Evolutionary conservation across 2,113 vertebrate genomes (phyloP).

Genomic region (Hipposideros armiger): DNA sequence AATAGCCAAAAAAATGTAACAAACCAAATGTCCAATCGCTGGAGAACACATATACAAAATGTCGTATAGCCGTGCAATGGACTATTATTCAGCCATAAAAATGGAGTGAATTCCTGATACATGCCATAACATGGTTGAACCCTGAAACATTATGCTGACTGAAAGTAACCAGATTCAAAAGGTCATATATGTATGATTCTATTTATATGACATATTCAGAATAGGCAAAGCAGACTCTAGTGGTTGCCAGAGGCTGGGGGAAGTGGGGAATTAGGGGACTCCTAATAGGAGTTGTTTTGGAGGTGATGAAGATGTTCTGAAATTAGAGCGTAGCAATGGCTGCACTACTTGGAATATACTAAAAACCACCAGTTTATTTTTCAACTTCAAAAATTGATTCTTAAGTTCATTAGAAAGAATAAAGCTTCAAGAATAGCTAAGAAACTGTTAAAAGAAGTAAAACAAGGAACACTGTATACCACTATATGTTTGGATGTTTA

Average conservation of each 20-base stretch:
- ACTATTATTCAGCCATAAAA: background rate
- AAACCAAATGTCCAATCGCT: background rate
- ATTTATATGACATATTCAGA: background rate
- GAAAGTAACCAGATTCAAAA: background rate
- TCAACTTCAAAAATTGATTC: slow-evolving; percentile 15
- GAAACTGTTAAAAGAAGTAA: slow-evolving; percentile 36
- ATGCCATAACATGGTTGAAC: background rate
- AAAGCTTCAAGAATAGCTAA: slow-evolving; percentile 23
- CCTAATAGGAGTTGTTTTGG: background rate
- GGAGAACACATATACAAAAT: background rate
- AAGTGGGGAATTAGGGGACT: background rate
- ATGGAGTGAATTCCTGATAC: background rate
- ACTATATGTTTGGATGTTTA: slow-evolving; percentile 11
- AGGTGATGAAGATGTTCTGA: background rate
- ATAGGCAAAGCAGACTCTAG: background rate
- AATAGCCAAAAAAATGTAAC: background rate
- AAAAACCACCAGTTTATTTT: background rate
- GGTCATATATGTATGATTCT: background rate
- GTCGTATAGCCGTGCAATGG: background rate
- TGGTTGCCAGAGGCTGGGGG: background rate
- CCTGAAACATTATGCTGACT: background rate
- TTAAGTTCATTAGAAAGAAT: background rate
- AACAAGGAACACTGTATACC: background rate
- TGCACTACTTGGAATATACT: background rate
- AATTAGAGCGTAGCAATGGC: background rate